A percentile compares a stretch with the other conserved stretches of the same genome.
Conservation (phyloP, 2,113 vertebrate genomes). For the Puma concolor region DNA sequence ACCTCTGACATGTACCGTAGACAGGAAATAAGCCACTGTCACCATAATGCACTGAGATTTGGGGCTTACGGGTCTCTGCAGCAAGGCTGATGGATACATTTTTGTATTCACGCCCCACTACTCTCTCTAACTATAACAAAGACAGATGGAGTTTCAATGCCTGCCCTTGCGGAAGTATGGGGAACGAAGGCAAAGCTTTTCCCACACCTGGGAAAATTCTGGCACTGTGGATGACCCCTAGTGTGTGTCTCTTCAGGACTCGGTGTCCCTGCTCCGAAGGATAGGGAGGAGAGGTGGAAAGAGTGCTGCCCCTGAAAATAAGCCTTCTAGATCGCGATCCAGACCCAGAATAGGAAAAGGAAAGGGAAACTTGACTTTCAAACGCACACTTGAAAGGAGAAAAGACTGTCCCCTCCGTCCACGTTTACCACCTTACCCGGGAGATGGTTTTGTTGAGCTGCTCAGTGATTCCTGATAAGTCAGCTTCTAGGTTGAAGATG, state of each 20-base stretch:
- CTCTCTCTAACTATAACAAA: not conserved
- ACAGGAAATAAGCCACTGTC: not conserved
- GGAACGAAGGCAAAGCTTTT: not conserved
- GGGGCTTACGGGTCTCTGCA: not conserved
- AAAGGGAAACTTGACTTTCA: not conserved
- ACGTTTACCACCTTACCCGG: conserved; percentile 32
- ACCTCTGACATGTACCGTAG: not conserved
- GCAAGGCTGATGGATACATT: not conserved
- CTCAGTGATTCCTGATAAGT: conserved; percentile 38
- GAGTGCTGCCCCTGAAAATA: not conserved
- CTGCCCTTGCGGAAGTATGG: not conserved
- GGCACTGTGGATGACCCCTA: not conserved
- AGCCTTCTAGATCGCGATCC: not conserved
- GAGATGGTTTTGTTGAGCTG: conserved; percentile 64
- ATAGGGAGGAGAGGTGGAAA: not conserved
- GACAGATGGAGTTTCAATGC: not conserved
- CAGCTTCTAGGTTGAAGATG: not conserved
- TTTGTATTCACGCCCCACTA: fast-evolving
- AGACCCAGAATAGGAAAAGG: not conserved
- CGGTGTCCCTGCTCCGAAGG: not conserved
- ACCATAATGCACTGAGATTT: fast-evolving
- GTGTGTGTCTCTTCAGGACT: fast-evolving
- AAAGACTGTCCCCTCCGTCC: fast-evolving
- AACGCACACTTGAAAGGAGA: not conserved
- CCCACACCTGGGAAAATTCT: not conserved